Conservation (phyloP, 2,888 invertebrate species). For the Plebejus argus region DNA sequence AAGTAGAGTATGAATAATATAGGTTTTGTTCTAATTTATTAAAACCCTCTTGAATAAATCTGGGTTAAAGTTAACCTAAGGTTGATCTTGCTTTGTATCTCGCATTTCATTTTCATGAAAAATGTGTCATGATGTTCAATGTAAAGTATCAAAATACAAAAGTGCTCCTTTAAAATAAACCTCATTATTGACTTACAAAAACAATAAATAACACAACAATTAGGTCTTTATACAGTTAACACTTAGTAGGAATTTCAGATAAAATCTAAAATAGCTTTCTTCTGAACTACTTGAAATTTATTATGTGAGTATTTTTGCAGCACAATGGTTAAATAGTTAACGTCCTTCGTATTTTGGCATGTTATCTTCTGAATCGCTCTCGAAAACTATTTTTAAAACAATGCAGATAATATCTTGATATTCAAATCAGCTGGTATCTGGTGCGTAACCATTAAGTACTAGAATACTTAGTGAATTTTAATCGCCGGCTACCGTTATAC, state of each 20-base stretch:
- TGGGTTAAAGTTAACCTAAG: too few relatives aligned
- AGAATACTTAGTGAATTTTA: constrained; percentile 16
- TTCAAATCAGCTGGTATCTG: constrained; percentile 12
- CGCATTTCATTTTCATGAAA: too few relatives aligned
- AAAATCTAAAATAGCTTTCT: background rate
- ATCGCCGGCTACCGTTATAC: constrained; percentile 24
- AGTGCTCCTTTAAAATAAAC: background rate
- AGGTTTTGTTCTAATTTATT: too few relatives aligned
- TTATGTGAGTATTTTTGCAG: constrained; percentile 1
- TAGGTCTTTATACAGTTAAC: background rate
- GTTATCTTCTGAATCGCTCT: constrained; percentile 15
- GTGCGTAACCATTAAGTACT: constrained; percentile 20
- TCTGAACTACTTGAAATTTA: background rate
- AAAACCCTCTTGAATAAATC: too few relatives aligned
- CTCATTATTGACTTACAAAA: background rate
- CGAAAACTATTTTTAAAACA: constrained; percentile 23
- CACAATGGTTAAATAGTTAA: constrained; percentile 10
- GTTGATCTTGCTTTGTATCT: too few relatives aligned
- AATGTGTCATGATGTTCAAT: too few relatives aligned
- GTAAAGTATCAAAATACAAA: too few relatives aligned
- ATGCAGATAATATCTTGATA: constrained; percentile 16
- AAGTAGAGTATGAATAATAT: too few relatives aligned
- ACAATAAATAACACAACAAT: background rate
- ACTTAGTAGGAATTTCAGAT: background rate
- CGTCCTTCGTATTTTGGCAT: background rate